phyloP scores from a whole-genome alignment of 1,140 invertebrate species.

The Stegodyphus mimosarum region DNA sequence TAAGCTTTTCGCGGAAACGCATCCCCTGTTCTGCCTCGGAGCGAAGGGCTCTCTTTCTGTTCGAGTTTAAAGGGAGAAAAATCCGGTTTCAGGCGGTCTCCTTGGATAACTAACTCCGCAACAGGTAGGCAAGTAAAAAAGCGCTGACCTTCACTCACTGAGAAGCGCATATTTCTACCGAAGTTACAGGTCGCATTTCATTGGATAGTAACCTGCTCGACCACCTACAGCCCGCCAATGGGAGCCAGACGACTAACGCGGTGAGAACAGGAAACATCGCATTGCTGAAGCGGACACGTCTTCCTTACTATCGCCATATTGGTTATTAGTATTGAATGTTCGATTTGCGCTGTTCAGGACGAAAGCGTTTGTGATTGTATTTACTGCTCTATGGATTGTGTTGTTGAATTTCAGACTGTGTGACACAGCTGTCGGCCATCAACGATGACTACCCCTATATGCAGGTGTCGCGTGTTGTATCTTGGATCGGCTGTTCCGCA shows the following conservation, averaged over 20 bases:
- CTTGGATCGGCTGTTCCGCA: constrained; percentile 97
- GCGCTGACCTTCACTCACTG: constrained; percentile 50
- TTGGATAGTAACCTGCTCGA: constrained; percentile 47
- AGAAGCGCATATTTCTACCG: constrained; percentile 34
- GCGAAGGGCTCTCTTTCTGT: background rate
- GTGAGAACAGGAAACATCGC: constrained; percentile 31
- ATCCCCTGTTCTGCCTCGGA: constrained; percentile 17
- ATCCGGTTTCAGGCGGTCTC: constrained; percentile 37
- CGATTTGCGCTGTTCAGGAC: background rate
- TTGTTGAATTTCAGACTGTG: background rate
- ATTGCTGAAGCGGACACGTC: constrained; percentile 20
- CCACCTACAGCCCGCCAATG: constrained; percentile 30
- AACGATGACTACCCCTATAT: constrained; percentile 82
- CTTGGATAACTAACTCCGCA: background rate
- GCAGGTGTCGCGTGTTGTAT: constrained; percentile 96
- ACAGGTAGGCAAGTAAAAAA: constrained; percentile 40
- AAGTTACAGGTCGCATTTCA: constrained; percentile 36
- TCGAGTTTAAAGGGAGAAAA: constrained; percentile 2
- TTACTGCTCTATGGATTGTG: constrained; percentile 32
- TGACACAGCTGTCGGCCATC: background rate
- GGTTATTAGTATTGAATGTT: background rate
- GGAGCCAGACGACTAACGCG: background rate
- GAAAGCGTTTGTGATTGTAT: background rate
- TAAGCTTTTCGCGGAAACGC: constrained; percentile 29
- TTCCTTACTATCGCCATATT: constrained; percentile 43